A percentile compares a stretch with the other conserved stretches of the same genome.
These are phyloP conservation scores for Promerops cafer DNA, from an alignment of 2,113 vertebrate species.

Conservation along the genomic window DNA sequence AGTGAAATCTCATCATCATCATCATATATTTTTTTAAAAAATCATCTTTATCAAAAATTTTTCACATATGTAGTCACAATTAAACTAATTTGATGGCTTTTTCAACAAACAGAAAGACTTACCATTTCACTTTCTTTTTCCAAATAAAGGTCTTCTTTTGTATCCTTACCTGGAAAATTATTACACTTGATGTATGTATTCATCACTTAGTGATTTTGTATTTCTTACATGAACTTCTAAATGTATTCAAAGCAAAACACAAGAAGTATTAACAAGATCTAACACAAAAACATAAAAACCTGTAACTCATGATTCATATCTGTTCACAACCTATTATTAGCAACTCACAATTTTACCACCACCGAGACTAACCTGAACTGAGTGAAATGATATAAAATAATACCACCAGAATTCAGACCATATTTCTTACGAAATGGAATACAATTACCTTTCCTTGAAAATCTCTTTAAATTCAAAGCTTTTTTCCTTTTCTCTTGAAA, in stretches of 20 bases:
- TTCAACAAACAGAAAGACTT: not conserved
- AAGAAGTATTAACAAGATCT: not conserved
- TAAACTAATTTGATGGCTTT: not conserved
- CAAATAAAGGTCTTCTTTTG: constrained; percentile 63
- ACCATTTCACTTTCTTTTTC: constrained; percentile 70
- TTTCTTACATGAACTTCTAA: not conserved
- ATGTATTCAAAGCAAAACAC: not conserved
- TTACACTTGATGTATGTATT: not conserved
- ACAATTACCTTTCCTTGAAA: constrained; percentile 75
- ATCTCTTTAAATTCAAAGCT: constrained; percentile 78
- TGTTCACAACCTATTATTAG: not conserved
- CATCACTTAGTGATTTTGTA: not conserved
- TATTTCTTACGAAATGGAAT: not conserved
- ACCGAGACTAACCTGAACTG: not conserved
- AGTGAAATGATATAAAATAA: not conserved
- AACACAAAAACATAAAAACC: not conserved
- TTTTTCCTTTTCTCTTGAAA: constrained; percentile 86
- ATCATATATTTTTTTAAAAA: not conserved
- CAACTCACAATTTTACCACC: not conserved
- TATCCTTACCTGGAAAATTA: constrained; percentile 69
- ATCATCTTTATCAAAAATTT: not conserved
- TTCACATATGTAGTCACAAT: not conserved
- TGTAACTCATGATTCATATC: not conserved
- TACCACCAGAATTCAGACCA: not conserved
- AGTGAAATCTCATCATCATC: not conserved